A percentile compares a stretch with the other conserved stretches of the same genome.
phyloP scores from a whole-genome alignment of 2,888 invertebrate species.

The Tridacna gigas region DNA sequence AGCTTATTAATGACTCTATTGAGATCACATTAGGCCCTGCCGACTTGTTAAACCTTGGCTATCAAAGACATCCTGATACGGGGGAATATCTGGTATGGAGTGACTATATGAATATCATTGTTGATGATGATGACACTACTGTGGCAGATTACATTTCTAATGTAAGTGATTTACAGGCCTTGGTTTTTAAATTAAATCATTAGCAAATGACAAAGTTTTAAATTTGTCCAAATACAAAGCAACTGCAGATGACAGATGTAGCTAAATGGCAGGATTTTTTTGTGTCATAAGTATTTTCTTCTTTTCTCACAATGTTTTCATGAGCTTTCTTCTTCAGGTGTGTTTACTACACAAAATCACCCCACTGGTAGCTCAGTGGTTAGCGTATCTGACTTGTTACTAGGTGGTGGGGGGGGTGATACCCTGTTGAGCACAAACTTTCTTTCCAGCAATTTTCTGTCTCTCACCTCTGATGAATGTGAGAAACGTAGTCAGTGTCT shows the following conservation, averaged over 20 bases:
- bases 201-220: too few species aligned
- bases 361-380: too few species aligned
- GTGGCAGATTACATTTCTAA: conserved; percentile 44
- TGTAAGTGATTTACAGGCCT: conserved; percentile 18
- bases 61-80: conserved; percentile 29
- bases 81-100: conserved; percentile 47
- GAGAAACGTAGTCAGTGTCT: too few species aligned
- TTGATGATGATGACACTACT: conserved; percentile 50
- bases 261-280: not conserved
- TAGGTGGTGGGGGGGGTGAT: too few species aligned
- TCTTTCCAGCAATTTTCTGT: too few species aligned
- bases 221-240: too few species aligned
- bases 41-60: conserved; percentile 56
- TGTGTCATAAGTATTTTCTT: not conserved
- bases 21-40: conserved; percentile 41
- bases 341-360: too few species aligned
- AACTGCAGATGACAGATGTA: not conserved
- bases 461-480: too few species aligned
- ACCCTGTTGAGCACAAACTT: too few species aligned
- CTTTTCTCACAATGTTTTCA: not conserved
- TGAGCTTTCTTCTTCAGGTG: too few species aligned
- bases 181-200: too few species aligned
- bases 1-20: conserved; percentile 15
- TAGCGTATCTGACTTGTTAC: too few species aligned
- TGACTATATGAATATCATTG: conserved; percentile 60